These are phyloP conservation scores for Didymodactylos carnosus DNA, from an alignment of 2,888 invertebrate species.

Conservation along the genomic window DNA sequence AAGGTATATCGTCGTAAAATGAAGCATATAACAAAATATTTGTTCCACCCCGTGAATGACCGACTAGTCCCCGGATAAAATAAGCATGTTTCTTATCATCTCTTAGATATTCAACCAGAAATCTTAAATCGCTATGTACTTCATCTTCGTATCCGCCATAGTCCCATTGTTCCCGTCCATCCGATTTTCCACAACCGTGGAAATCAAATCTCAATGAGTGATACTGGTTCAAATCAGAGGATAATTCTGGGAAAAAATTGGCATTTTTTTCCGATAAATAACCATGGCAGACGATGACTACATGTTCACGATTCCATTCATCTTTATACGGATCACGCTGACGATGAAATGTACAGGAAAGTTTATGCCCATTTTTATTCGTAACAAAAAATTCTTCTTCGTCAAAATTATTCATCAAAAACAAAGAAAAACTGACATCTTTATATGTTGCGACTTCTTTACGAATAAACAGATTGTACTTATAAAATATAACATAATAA, in stretches of 20 bases:
- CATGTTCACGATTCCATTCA: not conserved
- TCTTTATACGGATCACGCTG: not conserved
- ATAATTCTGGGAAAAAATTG: not conserved
- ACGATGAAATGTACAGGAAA: not conserved
- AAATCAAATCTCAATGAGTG: not conserved
- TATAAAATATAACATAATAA: no score
- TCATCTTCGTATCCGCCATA: not conserved
- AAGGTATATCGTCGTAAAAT: not conserved
- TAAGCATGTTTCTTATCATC: not conserved
- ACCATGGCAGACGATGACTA: not conserved
- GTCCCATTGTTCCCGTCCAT: not conserved
- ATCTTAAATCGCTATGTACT: not conserved
- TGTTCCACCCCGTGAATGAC: not conserved
- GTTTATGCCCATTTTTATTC: not conserved
- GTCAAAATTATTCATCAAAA: not conserved
- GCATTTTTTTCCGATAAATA: not conserved
- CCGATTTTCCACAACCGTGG: not conserved
- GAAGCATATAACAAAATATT: not conserved
- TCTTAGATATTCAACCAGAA: not conserved
- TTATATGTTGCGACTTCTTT: no score
- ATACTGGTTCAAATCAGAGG: not conserved
- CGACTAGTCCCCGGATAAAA: not conserved
- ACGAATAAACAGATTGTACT: no score
- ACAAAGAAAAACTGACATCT: not conserved
- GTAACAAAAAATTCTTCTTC: not conserved